These are phyloP conservation scores for Thaumetopoea pityocampa DNA, from an alignment of 1,140 invertebrate species.

Conservation along the genomic window DNA sequence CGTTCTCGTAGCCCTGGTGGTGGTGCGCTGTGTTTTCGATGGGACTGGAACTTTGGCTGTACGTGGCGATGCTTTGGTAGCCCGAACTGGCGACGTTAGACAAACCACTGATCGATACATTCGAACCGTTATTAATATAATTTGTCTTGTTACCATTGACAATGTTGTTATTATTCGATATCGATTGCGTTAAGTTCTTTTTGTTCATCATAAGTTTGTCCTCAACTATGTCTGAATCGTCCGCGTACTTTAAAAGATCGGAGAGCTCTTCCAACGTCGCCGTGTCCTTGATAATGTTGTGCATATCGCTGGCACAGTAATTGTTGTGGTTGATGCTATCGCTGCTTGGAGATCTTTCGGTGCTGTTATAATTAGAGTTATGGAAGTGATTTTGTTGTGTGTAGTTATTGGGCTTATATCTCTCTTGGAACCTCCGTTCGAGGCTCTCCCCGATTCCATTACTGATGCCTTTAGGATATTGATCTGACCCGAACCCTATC, in stretches of 20 bases:
- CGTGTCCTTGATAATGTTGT: constrained; percentile 74
- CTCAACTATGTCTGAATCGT: constrained; percentile 78
- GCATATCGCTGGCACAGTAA: constrained; percentile 56
- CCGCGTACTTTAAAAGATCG: constrained; percentile 81
- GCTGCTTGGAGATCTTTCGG: constrained; percentile 60
- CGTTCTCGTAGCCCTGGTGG: constrained; percentile 62
- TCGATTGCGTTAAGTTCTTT: constrained; percentile 62
- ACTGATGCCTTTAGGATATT: constrained; percentile 65
- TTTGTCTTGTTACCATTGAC: constrained; percentile 66
- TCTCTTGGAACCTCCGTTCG: constrained; percentile 65
- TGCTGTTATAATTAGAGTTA: constrained; percentile 58
- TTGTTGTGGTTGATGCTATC: constrained; percentile 68
- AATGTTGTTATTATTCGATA: constrained; percentile 58
- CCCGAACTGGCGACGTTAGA: constrained; percentile 91
- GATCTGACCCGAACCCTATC: constrained; percentile 70
- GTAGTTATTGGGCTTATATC: constrained; percentile 66
- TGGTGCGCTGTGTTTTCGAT: constrained; percentile 81
- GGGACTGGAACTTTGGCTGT: constrained; percentile 93
- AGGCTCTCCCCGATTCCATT: constrained; percentile 75
- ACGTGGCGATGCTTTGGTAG: constrained; percentile 93
- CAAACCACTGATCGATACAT: constrained; percentile 86
- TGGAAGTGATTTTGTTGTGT: constrained; percentile 55
- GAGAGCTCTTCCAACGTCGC: constrained; percentile 83
- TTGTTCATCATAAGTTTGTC: constrained; percentile 70
- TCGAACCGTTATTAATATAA: constrained; percentile 80